phyloP scores from a whole-genome alignment of 2,888 invertebrate genomes.

The Vesta saturnalis region DNA sequence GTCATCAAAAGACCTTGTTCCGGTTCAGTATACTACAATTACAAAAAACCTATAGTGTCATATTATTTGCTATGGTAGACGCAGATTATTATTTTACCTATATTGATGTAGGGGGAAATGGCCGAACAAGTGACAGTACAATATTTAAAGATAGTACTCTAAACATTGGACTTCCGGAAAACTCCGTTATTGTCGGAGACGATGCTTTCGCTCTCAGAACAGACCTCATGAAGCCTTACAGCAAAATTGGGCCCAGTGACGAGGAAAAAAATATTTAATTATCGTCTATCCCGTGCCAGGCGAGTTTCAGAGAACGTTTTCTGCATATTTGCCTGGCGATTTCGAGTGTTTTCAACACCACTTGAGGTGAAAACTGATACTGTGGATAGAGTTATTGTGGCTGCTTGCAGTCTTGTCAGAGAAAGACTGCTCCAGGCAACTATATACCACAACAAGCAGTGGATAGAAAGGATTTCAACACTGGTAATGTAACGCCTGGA shows the following conservation, averaged over 20 bases:
- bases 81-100: conserved; percentile 26
- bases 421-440: conserved; percentile 22
- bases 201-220: conserved; percentile 23
- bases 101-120: no score
- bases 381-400: conserved; percentile 22
- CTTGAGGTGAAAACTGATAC: conserved; percentile 24
- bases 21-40: not conserved
- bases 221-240: conserved; percentile 23
- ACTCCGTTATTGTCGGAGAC: conserved; percentile 22
- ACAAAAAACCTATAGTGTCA: conserved; percentile 16
- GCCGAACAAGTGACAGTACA: conserved; percentile 25
- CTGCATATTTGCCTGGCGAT: conserved; percentile 23
- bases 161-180: conserved; percentile 16
- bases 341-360: conserved; percentile 24
- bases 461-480: conserved; percentile 33
- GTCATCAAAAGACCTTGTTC: not conserved
- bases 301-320: conserved; percentile 21
- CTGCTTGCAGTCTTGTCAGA: conserved; percentile 24
- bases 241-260: conserved; percentile 10
- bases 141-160: conserved; percentile 13
- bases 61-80: conserved; percentile 31
- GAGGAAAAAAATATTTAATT: conserved; percentile 25
- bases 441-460: conserved; percentile 25
- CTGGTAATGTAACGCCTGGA: conserved; percentile 30
- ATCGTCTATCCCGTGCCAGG: conserved; percentile 19